Evolutionary conservation across 1,140 invertebrate genomes (phyloP).

Genomic region (Macrocentrus cingulum): DNA sequence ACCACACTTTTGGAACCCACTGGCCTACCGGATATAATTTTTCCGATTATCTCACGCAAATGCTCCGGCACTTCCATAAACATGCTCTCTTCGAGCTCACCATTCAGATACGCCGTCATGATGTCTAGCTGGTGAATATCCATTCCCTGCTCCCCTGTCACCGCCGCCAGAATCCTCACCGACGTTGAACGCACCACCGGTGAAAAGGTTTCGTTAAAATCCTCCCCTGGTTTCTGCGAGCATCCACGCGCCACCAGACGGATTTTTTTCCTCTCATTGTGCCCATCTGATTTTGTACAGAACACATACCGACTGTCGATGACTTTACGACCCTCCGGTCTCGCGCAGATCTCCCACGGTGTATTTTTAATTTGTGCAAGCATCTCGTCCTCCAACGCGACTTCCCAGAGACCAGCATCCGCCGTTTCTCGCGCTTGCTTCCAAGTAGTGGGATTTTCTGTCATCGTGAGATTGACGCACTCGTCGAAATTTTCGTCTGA

Average conservation of each 20-base stretch:
- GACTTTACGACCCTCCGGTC: too few relatives aligned
- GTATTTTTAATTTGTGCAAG: too few relatives aligned
- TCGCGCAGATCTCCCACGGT: too few relatives aligned
- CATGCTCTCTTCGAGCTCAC: constrained; percentile 21
- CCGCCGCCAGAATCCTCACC: constrained; percentile 31
- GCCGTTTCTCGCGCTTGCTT: too few relatives aligned
- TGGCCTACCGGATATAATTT: constrained; percentile 13
- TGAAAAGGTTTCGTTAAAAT: constrained; percentile 31
- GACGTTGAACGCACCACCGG: constrained; percentile 29
- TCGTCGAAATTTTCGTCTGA: too few relatives aligned
- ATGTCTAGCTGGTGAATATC: constrained; percentile 30
- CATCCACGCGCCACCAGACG: constrained; percentile 31
- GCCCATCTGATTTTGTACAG: constrained; percentile 25
- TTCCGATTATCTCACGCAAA: constrained; percentile 13
- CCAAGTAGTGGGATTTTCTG: too few relatives aligned
- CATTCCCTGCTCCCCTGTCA: constrained; percentile 22
- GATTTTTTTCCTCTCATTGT: constrained; percentile 31
- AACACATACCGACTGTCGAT: constrained; percentile 31
- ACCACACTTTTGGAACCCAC: not conserved
- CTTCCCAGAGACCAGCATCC: too few relatives aligned
- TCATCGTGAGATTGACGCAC: too few relatives aligned
- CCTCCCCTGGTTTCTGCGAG: constrained; percentile 26
- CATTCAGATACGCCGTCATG: constrained; percentile 28
- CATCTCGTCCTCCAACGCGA: too few relatives aligned
- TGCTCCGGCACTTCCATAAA: constrained; percentile 24